These are phyloP conservation scores for Asbolus verrucosus DNA, from an alignment of 1,140 invertebrate genomes.

Conservation along the genomic window DNA sequence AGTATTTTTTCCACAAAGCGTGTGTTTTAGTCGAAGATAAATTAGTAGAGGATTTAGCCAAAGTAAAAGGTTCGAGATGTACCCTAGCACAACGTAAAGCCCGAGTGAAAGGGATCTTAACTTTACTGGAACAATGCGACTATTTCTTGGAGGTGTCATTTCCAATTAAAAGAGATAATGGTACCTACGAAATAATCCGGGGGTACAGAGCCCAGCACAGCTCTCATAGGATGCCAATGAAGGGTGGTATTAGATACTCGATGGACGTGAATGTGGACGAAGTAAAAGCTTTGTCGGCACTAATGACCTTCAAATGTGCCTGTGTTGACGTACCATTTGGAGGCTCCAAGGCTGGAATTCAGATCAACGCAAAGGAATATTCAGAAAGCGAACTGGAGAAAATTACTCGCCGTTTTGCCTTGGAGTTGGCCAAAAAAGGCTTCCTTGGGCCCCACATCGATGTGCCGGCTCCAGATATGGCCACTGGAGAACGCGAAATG, in stretches of 20 bases:
- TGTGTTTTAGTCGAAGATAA: constrained; percentile 74
- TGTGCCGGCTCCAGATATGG: constrained; percentile 88
- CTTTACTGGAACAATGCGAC: constrained; percentile 75
- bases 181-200: constrained; percentile 83
- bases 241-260: constrained; percentile 96
- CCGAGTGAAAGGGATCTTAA: constrained; percentile 76
- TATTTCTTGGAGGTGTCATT: constrained; percentile 82
- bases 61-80: constrained; percentile 66
- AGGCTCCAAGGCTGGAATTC: constrained; percentile 88
- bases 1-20: constrained; percentile 79
- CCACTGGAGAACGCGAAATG: constrained; percentile 86
- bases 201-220: constrained; percentile 89
- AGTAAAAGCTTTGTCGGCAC: constrained; percentile 87
- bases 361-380: constrained; percentile 86
- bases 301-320: constrained; percentile 90
- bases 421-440: constrained; percentile 90
- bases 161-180: constrained; percentile 82
- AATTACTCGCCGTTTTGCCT: constrained; percentile 86
- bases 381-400: constrained; percentile 84
- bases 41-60: constrained; percentile 73
- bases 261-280: constrained; percentile 90
- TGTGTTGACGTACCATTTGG: constrained; percentile 87
- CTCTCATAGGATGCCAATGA: constrained; percentile 82
- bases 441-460: constrained; percentile 83
- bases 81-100: constrained; percentile 74